Evolutionary conservation across 2,888 invertebrate species (phyloP).

Genomic region (Mycalesis mineus): DNA sequence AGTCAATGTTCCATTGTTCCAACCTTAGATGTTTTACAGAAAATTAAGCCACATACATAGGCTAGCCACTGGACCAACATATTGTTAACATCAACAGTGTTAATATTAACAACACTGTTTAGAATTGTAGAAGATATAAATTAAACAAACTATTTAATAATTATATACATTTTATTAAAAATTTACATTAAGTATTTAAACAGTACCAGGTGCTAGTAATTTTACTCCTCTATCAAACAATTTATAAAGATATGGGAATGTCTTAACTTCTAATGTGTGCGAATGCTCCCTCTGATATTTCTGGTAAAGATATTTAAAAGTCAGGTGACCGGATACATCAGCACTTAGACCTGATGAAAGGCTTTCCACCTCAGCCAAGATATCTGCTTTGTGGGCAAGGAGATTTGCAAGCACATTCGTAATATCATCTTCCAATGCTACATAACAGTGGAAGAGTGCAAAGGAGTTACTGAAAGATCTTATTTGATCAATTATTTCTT

Average conservation of each 20-base stretch:
- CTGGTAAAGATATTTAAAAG: conserved; percentile 66
- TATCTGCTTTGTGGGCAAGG: conserved; percentile 80
- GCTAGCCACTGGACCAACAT: too few species aligned
- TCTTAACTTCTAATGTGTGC: conserved; percentile 46
- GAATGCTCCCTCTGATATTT: conserved; percentile 55
- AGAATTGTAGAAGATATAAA: too few species aligned
- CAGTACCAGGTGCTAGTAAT: conserved; percentile 83
- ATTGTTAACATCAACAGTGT: too few species aligned
- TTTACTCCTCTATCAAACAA: conserved; percentile 86
- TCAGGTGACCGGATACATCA: conserved; percentile 84
- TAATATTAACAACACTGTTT: too few species aligned
- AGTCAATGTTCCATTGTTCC: too few species aligned
- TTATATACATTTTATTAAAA: too few species aligned
- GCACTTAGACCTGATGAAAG: conserved; percentile 85
- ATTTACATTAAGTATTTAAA: conserved; percentile 26
- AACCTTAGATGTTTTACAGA: too few species aligned
- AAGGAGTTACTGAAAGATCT: conserved; percentile 52
- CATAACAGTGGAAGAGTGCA: conserved; percentile 77
- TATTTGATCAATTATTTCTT: conserved; percentile 59
- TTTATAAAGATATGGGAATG: conserved; percentile 80
- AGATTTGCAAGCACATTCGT: conserved; percentile 79
- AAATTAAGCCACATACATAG: too few species aligned
- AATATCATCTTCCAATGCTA: conserved; percentile 76
- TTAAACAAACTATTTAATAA: too few species aligned
- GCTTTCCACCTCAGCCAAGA: conserved; percentile 80